A percentile compares a stretch with the other conserved stretches of the same genome.
These are phyloP conservation scores for Acanthochromis polyacanthus DNA, from an alignment of 2,113 vertebrate genomes.

Conservation along the genomic window DNA sequence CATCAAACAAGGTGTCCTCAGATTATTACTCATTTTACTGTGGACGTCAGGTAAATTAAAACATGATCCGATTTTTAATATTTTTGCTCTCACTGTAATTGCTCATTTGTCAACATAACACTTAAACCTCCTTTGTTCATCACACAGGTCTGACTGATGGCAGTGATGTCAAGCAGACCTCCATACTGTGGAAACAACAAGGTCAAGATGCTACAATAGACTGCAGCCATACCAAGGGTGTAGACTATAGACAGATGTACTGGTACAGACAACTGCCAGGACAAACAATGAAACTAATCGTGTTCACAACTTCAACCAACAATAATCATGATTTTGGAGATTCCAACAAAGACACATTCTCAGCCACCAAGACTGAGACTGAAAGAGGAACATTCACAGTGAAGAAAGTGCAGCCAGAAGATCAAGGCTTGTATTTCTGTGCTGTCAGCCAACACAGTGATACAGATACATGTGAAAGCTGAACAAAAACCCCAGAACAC, in stretches of 20 bases:
- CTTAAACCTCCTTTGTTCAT: too few relatives aligned
- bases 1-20: too few relatives aligned
- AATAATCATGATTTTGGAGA: slow-evolving; percentile 9
- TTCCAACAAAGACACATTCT: slow-evolving; percentile 19
- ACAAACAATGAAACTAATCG: slow-evolving; percentile 54
- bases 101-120: too few relatives aligned
- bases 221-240: slow-evolving; percentile 50
- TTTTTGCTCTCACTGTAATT: too few relatives aligned
- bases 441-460: slow-evolving; percentile 31
- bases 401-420: slow-evolving; percentile 34
- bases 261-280: slow-evolving; percentile 67
- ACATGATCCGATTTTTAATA: too few relatives aligned
- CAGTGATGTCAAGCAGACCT: slow-evolving; percentile 11
- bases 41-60: slow-evolving; percentile 9
- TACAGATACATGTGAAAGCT: slow-evolving; percentile 11
- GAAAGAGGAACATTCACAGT: background rate
- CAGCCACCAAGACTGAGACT: slow-evolving; percentile 4
- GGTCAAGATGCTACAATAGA: slow-evolving; percentile 15
- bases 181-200: background rate
- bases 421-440: slow-evolving; percentile 62
- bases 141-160: background rate
- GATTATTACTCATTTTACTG: background rate
- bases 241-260: slow-evolving; percentile 50
- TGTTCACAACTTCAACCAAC: background rate
- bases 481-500: slow-evolving; percentile 33